Evolutionary conservation across 2,888 invertebrate genomes (phyloP).

Genomic region (Thymelicus acteon): DNA sequence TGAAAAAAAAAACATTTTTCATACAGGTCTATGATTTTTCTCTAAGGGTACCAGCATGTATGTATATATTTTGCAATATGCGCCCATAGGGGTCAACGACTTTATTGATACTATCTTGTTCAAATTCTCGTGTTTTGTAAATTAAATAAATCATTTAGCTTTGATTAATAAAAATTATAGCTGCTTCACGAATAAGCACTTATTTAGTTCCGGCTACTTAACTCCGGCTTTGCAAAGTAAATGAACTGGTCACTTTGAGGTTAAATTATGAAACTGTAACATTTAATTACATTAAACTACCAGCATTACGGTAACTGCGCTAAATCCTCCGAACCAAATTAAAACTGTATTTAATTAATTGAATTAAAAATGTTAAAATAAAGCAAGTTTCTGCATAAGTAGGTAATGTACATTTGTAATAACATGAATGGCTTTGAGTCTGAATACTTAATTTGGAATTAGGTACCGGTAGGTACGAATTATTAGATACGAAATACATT

Average conservation of each 20-base stretch:
- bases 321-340: not conserved
- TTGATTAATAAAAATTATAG: not conserved
- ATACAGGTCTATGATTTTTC: too few species aligned
- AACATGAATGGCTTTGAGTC: too few species aligned
- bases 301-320: not conserved
- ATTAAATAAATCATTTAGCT: too few species aligned
- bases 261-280: not conserved
- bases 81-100: too few species aligned
- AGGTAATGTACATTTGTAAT: too few species aligned
- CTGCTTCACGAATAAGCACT: constrained; percentile 24
- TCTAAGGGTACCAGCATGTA: too few species aligned
- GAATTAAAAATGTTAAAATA: not conserved
- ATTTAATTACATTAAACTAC: not conserved
- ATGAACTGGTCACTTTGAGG: not conserved
- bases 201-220: constrained; percentile 18
- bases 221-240: constrained; percentile 3
- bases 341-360: not conserved
- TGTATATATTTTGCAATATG: too few species aligned
- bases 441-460: too few species aligned
- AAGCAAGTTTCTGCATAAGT: too few species aligned
- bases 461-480: too few species aligned
- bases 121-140: not conserved
- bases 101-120: not conserved
- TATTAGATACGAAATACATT: too few species aligned
- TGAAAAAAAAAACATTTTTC: too few species aligned